Percentiles rank a stretch among this genome's conserved stretches.
Conservation (phyloP, 2,113 vertebrate genomes). For the Microcebus griseorufus region DNA sequence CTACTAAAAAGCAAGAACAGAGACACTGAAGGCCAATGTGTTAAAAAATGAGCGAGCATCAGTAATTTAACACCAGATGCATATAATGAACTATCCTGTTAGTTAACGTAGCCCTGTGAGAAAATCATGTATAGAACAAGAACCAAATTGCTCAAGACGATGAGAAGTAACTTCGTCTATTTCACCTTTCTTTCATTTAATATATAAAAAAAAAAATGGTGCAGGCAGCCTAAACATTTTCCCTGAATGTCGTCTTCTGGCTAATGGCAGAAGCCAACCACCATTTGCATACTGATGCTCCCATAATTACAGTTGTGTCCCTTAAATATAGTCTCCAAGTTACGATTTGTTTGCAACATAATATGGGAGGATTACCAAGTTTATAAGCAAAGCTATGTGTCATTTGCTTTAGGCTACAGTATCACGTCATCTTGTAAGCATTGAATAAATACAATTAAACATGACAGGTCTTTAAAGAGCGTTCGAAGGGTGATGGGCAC, state of each 20-base stretch:
- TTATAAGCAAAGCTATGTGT: constrained; percentile 31
- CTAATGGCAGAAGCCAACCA: constrained; percentile 14
- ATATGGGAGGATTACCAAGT: constrained; percentile 1
- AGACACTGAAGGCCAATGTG: neutral
- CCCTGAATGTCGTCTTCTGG: constrained; percentile 36
- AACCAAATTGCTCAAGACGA: neutral
- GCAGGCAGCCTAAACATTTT: neutral
- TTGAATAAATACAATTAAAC: constrained; percentile 50
- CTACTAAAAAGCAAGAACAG: neutral
- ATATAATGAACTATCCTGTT: neutral
- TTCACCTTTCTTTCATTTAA: constrained; percentile 36
- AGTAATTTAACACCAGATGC: neutral
- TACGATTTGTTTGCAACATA: neutral
- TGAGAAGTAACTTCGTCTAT: neutral
- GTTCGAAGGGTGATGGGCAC: neutral
- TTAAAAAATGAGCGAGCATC: neutral
- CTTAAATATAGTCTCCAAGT: constrained; percentile 64
- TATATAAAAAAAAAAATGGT: neutral
- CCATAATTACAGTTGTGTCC: constrained; percentile 49
- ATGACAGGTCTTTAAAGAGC: constrained; percentile 29
- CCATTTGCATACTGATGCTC: constrained; percentile 35
- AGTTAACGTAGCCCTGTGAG: neutral
- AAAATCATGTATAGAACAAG: neutral
- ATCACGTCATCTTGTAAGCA: neutral
- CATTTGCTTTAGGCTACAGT: constrained; percentile 42